Percentiles rank a stretch among this genome's conserved stretches.
These are phyloP conservation scores for Drosophila falleni DNA, from an alignment of 2,888 invertebrate species.

Conservation along the genomic window DNA sequence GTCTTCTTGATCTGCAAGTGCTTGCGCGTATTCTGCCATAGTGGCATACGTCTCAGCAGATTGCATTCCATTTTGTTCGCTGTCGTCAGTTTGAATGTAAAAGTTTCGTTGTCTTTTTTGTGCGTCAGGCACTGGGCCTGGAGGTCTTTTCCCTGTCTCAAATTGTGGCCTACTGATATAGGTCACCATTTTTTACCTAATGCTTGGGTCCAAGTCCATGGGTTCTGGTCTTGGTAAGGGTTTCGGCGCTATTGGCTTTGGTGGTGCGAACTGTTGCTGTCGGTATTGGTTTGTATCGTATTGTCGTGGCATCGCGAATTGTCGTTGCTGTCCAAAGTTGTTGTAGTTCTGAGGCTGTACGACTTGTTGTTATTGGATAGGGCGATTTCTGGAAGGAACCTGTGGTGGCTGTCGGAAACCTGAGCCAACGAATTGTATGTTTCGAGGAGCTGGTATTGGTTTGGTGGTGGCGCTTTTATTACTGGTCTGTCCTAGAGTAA, in stretches of 20 bases:
- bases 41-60: not conserved
- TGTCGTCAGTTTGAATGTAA: not conserved
- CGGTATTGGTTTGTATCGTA: not conserved
- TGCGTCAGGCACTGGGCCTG: not conserved
- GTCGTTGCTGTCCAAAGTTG: not conserved
- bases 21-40: not conserved
- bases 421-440: not conserved
- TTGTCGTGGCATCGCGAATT: not conserved
- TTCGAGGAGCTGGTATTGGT: conserved; percentile 2
- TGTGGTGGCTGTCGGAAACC: not conserved
- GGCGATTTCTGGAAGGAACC: conserved; percentile 2
- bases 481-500: not conserved
- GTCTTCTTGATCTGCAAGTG: not conserved
- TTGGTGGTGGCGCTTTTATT: not conserved
- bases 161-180: too few relatives aligned
- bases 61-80: not conserved
- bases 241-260: not conserved
- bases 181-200: not conserved
- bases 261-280: not conserved
- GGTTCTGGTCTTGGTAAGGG: not conserved
- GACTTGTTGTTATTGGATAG: not conserved
- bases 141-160: conserved; percentile 1
- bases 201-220: not conserved
- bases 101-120: conserved; percentile 2
- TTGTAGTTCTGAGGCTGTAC: not conserved